Percentiles rank a stretch among this genome's conserved stretches.
Evolutionary conservation across 1,140 invertebrate species (phyloP).

Genomic region (Trialeurodes vaporariorum): DNA sequence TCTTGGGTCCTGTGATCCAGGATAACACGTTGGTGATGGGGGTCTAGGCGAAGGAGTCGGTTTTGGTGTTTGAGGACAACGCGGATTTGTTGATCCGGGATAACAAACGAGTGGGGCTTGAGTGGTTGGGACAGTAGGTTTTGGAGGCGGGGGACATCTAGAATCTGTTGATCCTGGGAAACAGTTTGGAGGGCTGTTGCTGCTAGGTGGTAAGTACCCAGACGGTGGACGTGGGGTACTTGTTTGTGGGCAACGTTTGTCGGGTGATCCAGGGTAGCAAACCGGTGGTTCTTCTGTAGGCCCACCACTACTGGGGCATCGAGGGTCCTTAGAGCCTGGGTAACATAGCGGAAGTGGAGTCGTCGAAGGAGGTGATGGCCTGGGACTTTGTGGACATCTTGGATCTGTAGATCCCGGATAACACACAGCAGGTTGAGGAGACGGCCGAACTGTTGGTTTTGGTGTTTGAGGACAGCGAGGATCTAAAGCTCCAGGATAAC

Average conservation of each 20-base stretch:
- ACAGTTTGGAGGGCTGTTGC: conserved; percentile 20
- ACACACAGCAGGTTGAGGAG: conserved; percentile 21
- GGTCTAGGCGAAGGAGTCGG: conserved; percentile 29
- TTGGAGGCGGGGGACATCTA: conserved; percentile 28
- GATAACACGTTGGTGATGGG: conserved; percentile 33
- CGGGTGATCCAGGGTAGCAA: conserved; percentile 37
- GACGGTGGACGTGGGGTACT: conserved; percentile 24
- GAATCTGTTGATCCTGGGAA: conserved; percentile 32
- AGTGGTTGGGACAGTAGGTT: conserved; percentile 14
- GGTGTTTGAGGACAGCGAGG: conserved; percentile 23
- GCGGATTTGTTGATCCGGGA: conserved; percentile 24
- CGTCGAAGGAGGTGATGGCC: not conserved
- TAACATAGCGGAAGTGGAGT: conserved; percentile 27
- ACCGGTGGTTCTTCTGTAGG: conserved; percentile 17
- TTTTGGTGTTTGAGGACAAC: conserved; percentile 18
- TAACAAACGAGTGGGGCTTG: conserved; percentile 22
- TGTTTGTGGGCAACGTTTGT: conserved; percentile 36
- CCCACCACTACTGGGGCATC: conserved; percentile 26
- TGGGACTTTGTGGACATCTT: conserved; percentile 22
- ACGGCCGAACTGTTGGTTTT: conserved; percentile 8
- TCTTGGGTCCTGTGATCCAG: conserved; percentile 37
- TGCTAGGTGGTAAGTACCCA: conserved; percentile 14
- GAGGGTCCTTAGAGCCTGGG: conserved; percentile 31
- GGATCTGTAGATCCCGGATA: conserved; percentile 31
- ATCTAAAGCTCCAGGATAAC: conserved; percentile 24